Evolutionary conservation across 2,888 invertebrate genomes (phyloP), one percentile per base, ranked within the genome.

Genomic region (Malachius bipustulatus): DNA sequence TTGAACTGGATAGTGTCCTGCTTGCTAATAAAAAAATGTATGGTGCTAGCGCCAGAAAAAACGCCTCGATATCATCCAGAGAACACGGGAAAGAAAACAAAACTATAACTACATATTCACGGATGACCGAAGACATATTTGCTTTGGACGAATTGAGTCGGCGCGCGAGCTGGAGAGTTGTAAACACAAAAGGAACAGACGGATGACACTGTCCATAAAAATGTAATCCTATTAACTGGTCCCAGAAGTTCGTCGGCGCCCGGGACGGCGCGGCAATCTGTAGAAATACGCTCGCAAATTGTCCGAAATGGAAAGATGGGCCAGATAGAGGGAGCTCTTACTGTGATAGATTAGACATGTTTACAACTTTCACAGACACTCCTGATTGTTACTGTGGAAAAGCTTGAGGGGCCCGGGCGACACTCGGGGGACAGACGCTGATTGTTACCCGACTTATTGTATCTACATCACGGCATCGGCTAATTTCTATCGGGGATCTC

Each of bases 181-280:
- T 54, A 54, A 57, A 56, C 54, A 52, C 46, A 49, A 50, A 45
- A 49, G 53, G 57, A n/a, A n/a, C n/a, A n/a, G n/a, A 56, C 60
- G 59, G 55, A 60, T 56, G 60, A 59, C 57, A 56, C 48, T 55
- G 54, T 54, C 58, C 59, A 60, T 61, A 61, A 61, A 61, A 61
- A 59, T 61, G 56, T 60, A 61, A 61, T 61, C 59, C 56, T 59
- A 59, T 61, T 61, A 59, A 52, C 52, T 56, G 47, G 51, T 52
- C 49, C 49, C 45, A 39, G 40, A 15, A 12, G 27, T 15, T 57
- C 45, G 40, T 42, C 48, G 59, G 55, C 56, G 57, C 57, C 59
- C 45, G 41, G 13, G 9, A 10, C 29, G 4, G 28, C 30, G 34
- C 44, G 43, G 44, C 49, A 52, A 50, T 48, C 48, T 47, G 45